Evolutionary conservation across 2,113 vertebrate species (phyloP).

Genomic region (Xiphophorus couchianus): DNA sequence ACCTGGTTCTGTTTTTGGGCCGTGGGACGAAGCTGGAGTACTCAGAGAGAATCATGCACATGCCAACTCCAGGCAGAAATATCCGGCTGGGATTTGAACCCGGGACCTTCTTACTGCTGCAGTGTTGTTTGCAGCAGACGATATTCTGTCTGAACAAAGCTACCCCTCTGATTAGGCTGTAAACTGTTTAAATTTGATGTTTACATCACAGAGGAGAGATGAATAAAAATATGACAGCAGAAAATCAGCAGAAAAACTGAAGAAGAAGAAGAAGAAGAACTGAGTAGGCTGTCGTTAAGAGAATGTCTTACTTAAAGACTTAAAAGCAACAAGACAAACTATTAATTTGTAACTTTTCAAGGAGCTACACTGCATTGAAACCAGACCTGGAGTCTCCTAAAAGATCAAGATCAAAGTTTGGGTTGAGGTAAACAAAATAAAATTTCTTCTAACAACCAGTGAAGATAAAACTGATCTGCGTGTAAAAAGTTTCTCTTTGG

Average conservation of each 20-base stretch:
- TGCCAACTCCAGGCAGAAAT: too few species aligned
- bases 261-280: not conserved
- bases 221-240: not conserved
- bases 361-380: not conserved
- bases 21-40: too few species aligned
- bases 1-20: too few species aligned
- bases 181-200: not conserved
- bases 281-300: not conserved
- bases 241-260: not conserved
- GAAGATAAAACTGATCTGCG: conserved; percentile 10
- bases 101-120: too few species aligned
- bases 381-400: not conserved
- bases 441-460: not conserved
- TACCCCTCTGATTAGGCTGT: not conserved
- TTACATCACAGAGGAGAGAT: not conserved
- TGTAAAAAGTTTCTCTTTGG: conserved; percentile 15
- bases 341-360: not conserved
- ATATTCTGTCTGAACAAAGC: not conserved
- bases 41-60: too few species aligned
- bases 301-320: not conserved
- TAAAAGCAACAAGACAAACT: not conserved
- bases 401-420: not conserved
- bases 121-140: not conserved
- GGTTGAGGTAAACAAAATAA: not conserved
- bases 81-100: too few species aligned